Evolutionary conservation across 2,888 invertebrate species (phyloP).

Genomic region (Zelleria hepariella): DNA sequence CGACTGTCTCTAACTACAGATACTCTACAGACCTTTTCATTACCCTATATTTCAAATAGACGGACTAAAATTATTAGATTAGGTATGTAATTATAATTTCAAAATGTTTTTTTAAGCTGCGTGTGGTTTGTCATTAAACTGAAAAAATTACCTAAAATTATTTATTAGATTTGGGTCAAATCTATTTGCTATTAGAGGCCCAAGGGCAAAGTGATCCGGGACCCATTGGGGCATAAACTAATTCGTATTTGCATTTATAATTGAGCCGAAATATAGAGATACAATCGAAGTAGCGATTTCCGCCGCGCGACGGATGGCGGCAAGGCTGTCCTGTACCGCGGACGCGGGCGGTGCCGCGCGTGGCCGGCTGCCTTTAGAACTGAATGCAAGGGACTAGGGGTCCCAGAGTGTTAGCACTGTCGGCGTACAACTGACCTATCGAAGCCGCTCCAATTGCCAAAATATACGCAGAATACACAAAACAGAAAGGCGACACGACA

Average conservation of each 20-base stretch:
- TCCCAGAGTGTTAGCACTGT: not conserved
- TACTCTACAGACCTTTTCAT: too few species aligned
- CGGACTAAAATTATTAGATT: too few species aligned
- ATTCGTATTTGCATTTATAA: not conserved
- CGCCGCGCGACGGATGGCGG: slow-evolving; percentile 44
- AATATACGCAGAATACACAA: not conserved
- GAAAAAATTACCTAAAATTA: too few species aligned
- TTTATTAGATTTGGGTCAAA: not conserved
- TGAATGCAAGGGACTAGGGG: not conserved
- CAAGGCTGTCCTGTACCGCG: slow-evolving; percentile 39
- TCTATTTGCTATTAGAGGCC: not conserved
- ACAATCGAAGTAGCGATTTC: slow-evolving; percentile 23
- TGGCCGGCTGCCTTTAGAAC: not conserved
- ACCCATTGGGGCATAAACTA: not conserved
- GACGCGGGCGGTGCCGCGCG: not conserved
- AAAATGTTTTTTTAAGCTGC: too few species aligned
- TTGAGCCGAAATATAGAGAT: not conserved
- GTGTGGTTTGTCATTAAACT: too few species aligned
- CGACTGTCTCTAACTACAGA: too few species aligned
- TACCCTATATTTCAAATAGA: too few species aligned
- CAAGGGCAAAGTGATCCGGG: not conserved
- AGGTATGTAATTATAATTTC: too few species aligned
- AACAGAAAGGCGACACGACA: not conserved
- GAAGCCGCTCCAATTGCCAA: not conserved
- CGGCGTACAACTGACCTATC: not conserved